Evolutionary conservation across 1,140 invertebrate species (phyloP).

Genomic region (Ooceraea biroi): DNA sequence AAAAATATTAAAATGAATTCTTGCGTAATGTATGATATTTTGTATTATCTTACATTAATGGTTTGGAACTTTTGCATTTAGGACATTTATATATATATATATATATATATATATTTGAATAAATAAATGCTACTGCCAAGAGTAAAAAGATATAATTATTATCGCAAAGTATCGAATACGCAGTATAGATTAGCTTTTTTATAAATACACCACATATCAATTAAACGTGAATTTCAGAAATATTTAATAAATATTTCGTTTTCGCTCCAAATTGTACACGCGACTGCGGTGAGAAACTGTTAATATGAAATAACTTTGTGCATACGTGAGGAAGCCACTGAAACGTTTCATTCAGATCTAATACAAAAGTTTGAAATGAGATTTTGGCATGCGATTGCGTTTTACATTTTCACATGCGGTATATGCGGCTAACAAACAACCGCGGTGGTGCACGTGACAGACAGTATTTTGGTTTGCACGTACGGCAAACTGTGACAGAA

Average conservation of each 20-base stretch:
- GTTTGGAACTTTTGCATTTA: neutral
- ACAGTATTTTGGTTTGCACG: conserved; percentile 4
- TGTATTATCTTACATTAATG: neutral
- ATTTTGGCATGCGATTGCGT: conserved; percentile 46
- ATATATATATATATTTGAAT: too few relatives aligned
- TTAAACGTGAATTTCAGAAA: conserved; percentile 6
- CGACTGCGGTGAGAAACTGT: conserved; percentile 17
- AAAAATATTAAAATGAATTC: neutral
- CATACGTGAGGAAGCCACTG: conserved; percentile 22
- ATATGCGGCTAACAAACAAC: conserved; percentile 24
- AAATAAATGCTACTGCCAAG: too few relatives aligned
- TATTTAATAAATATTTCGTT: conserved; percentile 17
- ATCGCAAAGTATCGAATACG: neutral
- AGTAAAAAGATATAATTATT: neutral
- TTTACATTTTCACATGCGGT: conserved; percentile 36
- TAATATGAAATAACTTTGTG: conserved; percentile 35
- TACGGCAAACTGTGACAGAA: conserved; percentile 25
- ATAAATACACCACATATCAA: neutral
- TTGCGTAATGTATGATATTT: too few relatives aligned
- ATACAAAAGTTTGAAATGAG: conserved; percentile 49
- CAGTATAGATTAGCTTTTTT: neutral
- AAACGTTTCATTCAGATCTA: conserved; percentile 37
- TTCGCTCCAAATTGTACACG: neutral
- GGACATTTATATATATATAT: neutral
- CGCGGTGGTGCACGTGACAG: conserved; percentile 18